Evolutionary conservation across 2,888 invertebrate genomes (phyloP).

Genomic region (Eupeodes latifasciatus): DNA sequence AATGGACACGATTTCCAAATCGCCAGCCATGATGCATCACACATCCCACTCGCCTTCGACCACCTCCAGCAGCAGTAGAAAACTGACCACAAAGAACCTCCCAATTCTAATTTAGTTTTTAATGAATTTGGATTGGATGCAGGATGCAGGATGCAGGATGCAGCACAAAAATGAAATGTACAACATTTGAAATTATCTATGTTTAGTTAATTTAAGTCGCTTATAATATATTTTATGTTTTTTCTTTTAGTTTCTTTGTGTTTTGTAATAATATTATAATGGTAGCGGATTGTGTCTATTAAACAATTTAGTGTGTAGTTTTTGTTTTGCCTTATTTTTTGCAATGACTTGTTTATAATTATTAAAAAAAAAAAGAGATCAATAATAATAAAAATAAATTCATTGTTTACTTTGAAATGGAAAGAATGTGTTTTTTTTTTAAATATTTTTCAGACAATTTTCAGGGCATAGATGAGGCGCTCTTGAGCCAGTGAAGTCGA

Average conservation of each 20-base stretch:
- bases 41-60: conserved; percentile 70
- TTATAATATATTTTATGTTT: conserved; percentile 43
- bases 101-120: conserved; percentile 79
- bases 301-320: conserved; percentile 37
- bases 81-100: conserved; percentile 80
- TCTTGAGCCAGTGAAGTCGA: too few species aligned
- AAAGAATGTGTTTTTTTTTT: background rate
- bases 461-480: too few species aligned
- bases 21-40: conserved; percentile 62
- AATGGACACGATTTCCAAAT: conserved; percentile 52
- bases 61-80: conserved; percentile 72
- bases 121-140: background rate
- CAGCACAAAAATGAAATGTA: conserved; percentile 43
- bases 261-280: conserved; percentile 46
- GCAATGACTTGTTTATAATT: conserved; percentile 54
- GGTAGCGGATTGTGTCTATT: conserved; percentile 58
- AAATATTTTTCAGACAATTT: too few species aligned
- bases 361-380: background rate
- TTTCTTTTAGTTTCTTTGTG: background rate
- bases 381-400: conserved; percentile 30
- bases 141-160: too few species aligned
- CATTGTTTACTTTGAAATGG: conserved; percentile 10
- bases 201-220: conserved; percentile 41
- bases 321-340: conserved; percentile 58
- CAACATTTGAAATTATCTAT: conserved; percentile 56